Base-by-base conservation (phyloP, 2,797 vertebrate genomes). In the Geotria australis region DNA sequence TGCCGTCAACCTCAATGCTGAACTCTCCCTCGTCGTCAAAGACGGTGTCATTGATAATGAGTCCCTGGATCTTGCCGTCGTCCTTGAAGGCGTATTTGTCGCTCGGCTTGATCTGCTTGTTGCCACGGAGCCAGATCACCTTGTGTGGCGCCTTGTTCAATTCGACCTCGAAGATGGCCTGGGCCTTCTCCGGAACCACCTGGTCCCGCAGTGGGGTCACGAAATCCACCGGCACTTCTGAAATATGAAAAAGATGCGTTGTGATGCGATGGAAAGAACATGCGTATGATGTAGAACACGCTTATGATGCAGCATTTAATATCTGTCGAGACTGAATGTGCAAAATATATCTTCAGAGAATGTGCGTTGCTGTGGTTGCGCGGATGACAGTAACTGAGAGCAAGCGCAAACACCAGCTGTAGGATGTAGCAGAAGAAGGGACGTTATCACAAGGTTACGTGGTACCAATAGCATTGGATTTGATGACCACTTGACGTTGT, bases 11-110 rank as follows among this genome's bases (percentile, higher is more conserved):
- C 64, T 79, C 82, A 63, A 89, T 76, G 4, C 73, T 78, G 47
- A 86, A 98, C 60, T 86, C 73, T 10, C 83, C 83, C 69, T 98
- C 91, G n/a, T 98, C 91, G 47, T 88, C 81, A 74, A 98, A 98
- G 62, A 82, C 79, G 68, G 83, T 93, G 62, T 83, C 74, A 70
- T 95, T 98, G 69, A 96, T 94, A 62, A 98, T 71, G 68, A 98
- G 74, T 65, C 94, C 93, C 49, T 98, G 91, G 60, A 89, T 98
- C 71, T 84, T 88, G 66, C 84, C 85, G 70, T 95, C 84, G 61
- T 73, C 71, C 64, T 94, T 84, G 60, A 85, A 83, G 73, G 93
- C 83, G 66, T 80, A 86, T 70, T 96, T 98, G 66, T 84, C 79
- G 66, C 83, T 83, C 3, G 79, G 63, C 68, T 81, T 86, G 65